Percentiles rank a stretch among this genome's conserved stretches.
phyloP scores from a whole-genome alignment of 2,888 invertebrate species.

The Tachina fera region DNA sequence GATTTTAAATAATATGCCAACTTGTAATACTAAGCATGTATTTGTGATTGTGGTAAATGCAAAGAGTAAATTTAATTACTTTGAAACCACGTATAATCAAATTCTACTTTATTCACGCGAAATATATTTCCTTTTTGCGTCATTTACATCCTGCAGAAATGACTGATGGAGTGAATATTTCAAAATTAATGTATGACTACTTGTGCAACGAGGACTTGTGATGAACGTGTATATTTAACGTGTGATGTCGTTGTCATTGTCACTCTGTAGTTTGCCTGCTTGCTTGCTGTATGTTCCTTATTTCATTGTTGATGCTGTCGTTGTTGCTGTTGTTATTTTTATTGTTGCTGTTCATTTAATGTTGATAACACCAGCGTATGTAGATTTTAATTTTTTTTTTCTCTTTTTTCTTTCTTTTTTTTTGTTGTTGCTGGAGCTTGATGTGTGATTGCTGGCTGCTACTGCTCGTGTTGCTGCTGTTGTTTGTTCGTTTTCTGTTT shows the following conservation, averaged over 20 bases:
- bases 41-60: conserved; percentile 3
- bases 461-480: conserved; percentile 42
- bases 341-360: conserved; percentile 64
- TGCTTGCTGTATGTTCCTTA: conserved; percentile 41
- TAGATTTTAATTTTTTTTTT: conserved; percentile 30
- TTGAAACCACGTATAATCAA: conserved; percentile 65
- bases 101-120: conserved; percentile 68
- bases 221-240: conserved; percentile 68
- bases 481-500: conserved; percentile 35
- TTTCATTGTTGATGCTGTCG: conserved; percentile 52
- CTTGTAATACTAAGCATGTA: not conserved
- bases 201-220: conserved; percentile 28
- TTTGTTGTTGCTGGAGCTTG: conserved; percentile 54
- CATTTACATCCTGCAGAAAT: conserved; percentile 71
- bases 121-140: conserved; percentile 72
- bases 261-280: conserved; percentile 37
- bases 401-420: not conserved
- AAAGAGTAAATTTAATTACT: conserved; percentile 65
- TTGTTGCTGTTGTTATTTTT: conserved; percentile 17
- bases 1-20: conserved; percentile 13
- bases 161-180: conserved; percentile 70
- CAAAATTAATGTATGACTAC: conserved; percentile 69
- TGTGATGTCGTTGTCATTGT: conserved; percentile 66
- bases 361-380: conserved; percentile 58
- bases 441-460: conserved; percentile 62